phyloP scores from a whole-genome alignment of 37 sponge, comb jelly and placozoan genomes.

The Ephydatia muelleri region DNA sequence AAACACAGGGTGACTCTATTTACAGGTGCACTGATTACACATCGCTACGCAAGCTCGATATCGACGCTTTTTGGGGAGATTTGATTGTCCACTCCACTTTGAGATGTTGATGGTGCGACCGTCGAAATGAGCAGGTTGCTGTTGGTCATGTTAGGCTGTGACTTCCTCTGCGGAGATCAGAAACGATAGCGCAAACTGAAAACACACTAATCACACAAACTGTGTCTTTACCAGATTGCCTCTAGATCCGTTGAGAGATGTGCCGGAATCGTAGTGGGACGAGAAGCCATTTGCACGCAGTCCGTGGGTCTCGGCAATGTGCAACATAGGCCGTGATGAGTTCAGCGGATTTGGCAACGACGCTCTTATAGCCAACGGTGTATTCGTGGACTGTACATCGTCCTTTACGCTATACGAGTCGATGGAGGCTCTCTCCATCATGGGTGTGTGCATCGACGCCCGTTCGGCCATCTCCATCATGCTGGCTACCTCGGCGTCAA shows the following conservation, averaged over 20 bases:
- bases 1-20: no score
- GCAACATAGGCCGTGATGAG: not conserved
- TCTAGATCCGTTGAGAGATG: not conserved
- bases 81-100: no score
- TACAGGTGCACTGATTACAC: no score
- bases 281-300: not conserved
- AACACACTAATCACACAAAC: not conserved
- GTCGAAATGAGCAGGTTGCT: not conserved
- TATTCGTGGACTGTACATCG: not conserved
- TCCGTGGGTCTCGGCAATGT: slow-evolving; percentile 3
- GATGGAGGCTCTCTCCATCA: not conserved
- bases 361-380: not conserved
- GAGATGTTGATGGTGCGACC: slow-evolving; percentile 14
- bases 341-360: not conserved
- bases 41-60: not conserved
- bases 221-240: not conserved
- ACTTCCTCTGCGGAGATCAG: not conserved
- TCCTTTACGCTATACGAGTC: not conserved
- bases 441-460: slow-evolving; percentile 13
- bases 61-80: no score
- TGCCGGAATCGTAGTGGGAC: not conserved
- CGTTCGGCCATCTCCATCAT: slow-evolving; percentile 77
- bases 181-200: not conserved
- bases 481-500: slow-evolving; percentile 66
- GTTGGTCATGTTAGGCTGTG: not conserved